Base-by-base conservation (phyloP, 1,140 invertebrate genomes). In the Octopus sinensis region DNA sequence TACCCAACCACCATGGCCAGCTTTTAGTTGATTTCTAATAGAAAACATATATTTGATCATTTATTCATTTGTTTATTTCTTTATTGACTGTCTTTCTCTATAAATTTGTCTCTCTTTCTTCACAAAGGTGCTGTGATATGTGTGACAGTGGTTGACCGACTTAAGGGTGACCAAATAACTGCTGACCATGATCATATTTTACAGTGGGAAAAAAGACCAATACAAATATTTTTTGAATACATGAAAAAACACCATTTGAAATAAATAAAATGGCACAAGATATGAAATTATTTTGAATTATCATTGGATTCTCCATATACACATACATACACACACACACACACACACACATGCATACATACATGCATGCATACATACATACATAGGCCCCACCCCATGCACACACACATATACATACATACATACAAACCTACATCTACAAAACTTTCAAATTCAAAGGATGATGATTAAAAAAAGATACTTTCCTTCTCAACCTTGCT, bases 111-210 rank as follows among this genome's bases (percentile, higher is more conserved):
- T 73, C 30, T 17, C 13, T 73, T 73, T 73, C 30, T 43, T 3
- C 30, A 43, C 30, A 12, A 9, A 73, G 68, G 68, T 73, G 68
- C 68, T 73, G 68, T 73, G 68, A 73, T 73, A 73, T 73, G 68
- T 73, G 68, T 73, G 5, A 73, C 68, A 7, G 17, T 73, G 5
- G 17, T 73, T 13, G 68, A 73, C 30, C 17, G 68, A 73, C 30
- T 6, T 17, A 13, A n/a, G 17, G 17, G 17, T 5, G 68, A 73
- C 13, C 68, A 73, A 73, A 73, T 73, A 6, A 73, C 68, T 13
- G 17, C 68, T 73, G 13, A 13, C 13, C 68, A 73, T 17, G 68
- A 73, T 6, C 17, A 13, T n/a, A n/a, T 73, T 13, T 6, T 13
- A 5, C 30, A 13, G 6, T 73, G 68, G 68, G 17, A 73, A 73